Evolutionary conservation across 2,113 vertebrate genomes (phyloP).

Genomic region (Crypturellus undulatus): DNA sequence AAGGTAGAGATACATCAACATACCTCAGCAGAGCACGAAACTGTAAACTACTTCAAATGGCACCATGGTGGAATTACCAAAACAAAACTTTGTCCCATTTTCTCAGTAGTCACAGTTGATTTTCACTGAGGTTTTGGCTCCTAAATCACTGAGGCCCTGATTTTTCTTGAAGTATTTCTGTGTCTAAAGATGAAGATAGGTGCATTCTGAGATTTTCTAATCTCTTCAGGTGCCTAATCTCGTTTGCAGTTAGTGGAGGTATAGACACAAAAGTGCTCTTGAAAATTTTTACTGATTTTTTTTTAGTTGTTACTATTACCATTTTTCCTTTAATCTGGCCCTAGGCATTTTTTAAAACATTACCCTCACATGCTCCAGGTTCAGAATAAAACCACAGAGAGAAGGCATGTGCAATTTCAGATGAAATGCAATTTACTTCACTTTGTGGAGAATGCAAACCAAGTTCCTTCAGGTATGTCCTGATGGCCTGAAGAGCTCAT

Average conservation of each 20-base stretch:
- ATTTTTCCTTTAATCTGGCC: neutral
- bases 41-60: neutral
- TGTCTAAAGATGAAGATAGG: neutral
- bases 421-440: slow-evolving; percentile 41
- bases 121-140: neutral
- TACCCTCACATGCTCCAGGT: neutral
- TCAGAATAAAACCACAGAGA: neutral
- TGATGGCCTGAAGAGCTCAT: slow-evolving; percentile 61
- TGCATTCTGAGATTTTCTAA: neutral
- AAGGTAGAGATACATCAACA: neutral
- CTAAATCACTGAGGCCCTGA: neutral
- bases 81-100: neutral
- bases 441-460: slow-evolving; percentile 69
- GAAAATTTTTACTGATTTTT: neutral
- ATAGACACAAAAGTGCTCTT: neutral
- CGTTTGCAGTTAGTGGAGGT: neutral
- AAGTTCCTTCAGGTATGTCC: slow-evolving; percentile 61
- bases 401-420: neutral
- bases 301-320: neutral
- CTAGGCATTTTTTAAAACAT: neutral
- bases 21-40: neutral
- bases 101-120: neutral
- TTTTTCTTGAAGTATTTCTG: neutral
- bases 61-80: neutral
- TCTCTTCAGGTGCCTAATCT: neutral